Conservation (phyloP, 2,113 vertebrate species). For the Nicator chloris region DNA sequence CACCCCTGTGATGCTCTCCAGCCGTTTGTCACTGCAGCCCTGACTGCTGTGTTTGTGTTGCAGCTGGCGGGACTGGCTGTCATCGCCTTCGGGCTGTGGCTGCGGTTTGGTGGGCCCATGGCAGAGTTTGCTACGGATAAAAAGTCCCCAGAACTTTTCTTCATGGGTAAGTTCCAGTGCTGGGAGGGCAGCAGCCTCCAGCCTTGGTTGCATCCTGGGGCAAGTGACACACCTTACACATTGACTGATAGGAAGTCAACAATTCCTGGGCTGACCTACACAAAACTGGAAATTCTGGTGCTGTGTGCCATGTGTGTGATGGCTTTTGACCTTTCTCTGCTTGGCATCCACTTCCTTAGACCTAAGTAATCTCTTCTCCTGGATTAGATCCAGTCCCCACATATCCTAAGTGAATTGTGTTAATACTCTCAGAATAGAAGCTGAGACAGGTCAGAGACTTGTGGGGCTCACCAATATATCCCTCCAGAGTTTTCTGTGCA, state of each 20-base stretch:
- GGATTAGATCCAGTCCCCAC: neutral
- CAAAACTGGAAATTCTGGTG: neutral
- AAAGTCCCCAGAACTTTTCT: slow-evolving; percentile 86
- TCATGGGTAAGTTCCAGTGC: slow-evolving; percentile 83
- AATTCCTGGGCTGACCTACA: neutral
- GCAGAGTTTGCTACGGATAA: slow-evolving; percentile 81
- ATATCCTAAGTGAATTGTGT: neutral
- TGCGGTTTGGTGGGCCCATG: slow-evolving; percentile 85
- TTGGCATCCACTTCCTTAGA: neutral
- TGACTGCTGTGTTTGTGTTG: slow-evolving; percentile 45
- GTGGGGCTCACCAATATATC: neutral
- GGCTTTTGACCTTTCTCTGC: neutral
- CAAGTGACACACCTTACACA: neutral
- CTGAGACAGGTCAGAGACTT: neutral
- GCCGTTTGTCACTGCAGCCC: neutral
- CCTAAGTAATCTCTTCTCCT: neutral
- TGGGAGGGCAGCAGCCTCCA: neutral
- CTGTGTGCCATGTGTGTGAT: neutral
- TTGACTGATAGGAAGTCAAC: neutral
- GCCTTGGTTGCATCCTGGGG: neutral
- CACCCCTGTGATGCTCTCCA: neutral
- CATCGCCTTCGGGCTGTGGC: slow-evolving; percentile 91
- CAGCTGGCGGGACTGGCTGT: slow-evolving; percentile 91
- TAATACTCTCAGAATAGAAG: neutral
- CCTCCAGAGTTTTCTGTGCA: neutral